These are phyloP conservation scores for Dicrostonyx torquatus DNA, from an alignment of 2,797 vertebrate species.

Conservation along the genomic window DNA sequence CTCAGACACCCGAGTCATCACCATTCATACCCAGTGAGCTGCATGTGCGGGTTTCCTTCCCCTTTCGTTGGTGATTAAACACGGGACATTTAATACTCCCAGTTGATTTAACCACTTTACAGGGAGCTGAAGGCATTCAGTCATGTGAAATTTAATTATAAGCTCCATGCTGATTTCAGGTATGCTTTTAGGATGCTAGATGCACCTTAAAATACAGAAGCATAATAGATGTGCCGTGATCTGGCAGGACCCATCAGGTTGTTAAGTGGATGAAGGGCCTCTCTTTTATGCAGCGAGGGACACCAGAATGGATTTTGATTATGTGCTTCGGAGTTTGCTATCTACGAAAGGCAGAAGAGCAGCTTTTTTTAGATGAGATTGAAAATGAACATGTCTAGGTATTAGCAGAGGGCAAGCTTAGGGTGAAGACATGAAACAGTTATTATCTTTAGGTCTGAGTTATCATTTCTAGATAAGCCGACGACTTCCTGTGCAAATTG, in stretches of 20 bases:
- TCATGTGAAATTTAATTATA: background rate
- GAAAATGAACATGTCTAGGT: conserved; percentile 31
- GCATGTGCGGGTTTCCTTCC: background rate
- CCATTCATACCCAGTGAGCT: background rate
- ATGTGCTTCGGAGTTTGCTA: background rate
- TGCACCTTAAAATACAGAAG: conserved; percentile 6
- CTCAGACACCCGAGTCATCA: background rate
- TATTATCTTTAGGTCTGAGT: conserved; percentile 44
- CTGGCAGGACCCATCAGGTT: background rate
- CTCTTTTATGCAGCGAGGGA: too few species aligned
- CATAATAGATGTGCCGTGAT: background rate
- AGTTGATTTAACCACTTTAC: background rate
- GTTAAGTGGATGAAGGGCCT: background rate
- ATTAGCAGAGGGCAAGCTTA: conserved; percentile 36
- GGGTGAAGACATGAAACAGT: conserved; percentile 39
- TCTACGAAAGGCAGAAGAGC: background rate
- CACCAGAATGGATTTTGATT: background rate
- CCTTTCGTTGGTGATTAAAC: conserved; percentile 2
- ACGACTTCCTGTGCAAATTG: conserved; percentile 65
- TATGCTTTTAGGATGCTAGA: conserved; percentile 39
- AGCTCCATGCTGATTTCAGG: conserved; percentile 27
- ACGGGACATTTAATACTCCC: conserved; percentile 15
- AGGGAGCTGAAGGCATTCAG: background rate
- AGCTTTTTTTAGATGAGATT: conserved; percentile 36
- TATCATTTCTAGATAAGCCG: conserved; percentile 64